Evolutionary conservation across 1,140 invertebrate species (phyloP).

Genomic region (Solenopsis invicta): DNA sequence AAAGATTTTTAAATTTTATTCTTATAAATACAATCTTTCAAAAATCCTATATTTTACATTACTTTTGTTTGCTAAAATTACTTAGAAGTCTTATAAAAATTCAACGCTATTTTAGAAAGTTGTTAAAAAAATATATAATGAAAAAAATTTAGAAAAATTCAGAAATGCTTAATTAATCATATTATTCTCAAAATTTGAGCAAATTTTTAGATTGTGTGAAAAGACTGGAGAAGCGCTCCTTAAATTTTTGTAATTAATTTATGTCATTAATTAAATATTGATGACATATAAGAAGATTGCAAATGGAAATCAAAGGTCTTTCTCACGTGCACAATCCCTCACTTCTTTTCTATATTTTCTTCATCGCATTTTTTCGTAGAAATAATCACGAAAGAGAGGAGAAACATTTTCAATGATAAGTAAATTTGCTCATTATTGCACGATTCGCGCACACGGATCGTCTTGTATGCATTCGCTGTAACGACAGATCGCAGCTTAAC

Average conservation of each 20-base stretch:
- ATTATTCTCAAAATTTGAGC: too few relatives aligned
- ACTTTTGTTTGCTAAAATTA: too few relatives aligned
- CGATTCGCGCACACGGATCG: not conserved
- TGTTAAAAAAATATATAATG: too few relatives aligned
- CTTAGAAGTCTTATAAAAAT: too few relatives aligned
- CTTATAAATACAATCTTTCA: too few relatives aligned
- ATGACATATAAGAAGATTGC: not conserved
- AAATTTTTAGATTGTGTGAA: too few relatives aligned
- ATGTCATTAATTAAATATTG: not conserved
- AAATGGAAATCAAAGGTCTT: not conserved
- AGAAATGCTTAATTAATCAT: too few relatives aligned
- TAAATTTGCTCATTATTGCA: not conserved
- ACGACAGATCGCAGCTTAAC: constrained; percentile 31
- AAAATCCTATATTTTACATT: too few relatives aligned
- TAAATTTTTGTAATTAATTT: constrained; percentile 18
- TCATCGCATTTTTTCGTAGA: not conserved
- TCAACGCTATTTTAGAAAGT: too few relatives aligned
- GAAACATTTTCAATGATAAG: not conserved
- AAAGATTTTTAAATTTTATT: too few relatives aligned
- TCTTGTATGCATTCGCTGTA: not conserved
- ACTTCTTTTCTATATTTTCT: not conserved
- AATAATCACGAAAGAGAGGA: not conserved
- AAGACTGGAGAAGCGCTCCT: too few relatives aligned
- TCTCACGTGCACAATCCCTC: not conserved
- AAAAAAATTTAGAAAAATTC: too few relatives aligned